Evolutionary conservation across 1,140 invertebrate genomes (phyloP).

Genomic region (Diploscapter pachys): DNA sequence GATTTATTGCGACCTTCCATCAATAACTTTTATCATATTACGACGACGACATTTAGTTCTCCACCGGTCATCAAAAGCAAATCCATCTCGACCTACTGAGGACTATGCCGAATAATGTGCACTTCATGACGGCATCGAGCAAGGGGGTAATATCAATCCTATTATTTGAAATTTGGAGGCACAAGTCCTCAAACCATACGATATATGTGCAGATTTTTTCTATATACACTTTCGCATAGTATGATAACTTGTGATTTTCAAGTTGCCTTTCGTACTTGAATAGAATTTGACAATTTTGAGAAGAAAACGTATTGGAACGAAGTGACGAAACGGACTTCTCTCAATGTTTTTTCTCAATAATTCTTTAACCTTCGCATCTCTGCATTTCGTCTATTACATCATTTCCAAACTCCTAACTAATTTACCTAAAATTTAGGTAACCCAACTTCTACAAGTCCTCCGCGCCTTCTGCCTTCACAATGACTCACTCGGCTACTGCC

Average conservation of each 20-base stretch:
- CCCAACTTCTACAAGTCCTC: conserved; percentile 63
- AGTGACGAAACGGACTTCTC: not conserved
- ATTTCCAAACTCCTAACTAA: too few relatives aligned
- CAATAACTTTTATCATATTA: not conserved
- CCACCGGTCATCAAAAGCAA: conserved; percentile 63
- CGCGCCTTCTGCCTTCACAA: conserved; percentile 64
- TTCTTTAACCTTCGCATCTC: too few relatives aligned
- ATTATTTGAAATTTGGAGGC: conserved; percentile 2
- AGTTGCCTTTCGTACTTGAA: too few relatives aligned
- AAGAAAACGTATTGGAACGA: not conserved
- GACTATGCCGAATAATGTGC: conserved; percentile 64
- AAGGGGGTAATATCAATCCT: conserved; percentile 60
- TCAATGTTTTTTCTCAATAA: too few relatives aligned
- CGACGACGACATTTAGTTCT: conserved; percentile 55
- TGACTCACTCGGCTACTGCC: conserved; percentile 63
- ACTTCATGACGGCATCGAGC: conserved; percentile 61
- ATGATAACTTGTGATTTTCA: too few relatives aligned
- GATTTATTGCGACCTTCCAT: too few relatives aligned
- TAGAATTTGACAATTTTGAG: too few relatives aligned
- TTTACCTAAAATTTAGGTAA: conserved; percentile 56
- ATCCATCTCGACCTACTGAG: conserved; percentile 64
- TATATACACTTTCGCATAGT: too few relatives aligned
- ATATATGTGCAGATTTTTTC: too few relatives aligned
- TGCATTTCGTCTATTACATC: conserved; percentile 3
- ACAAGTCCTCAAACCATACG: too few relatives aligned